Evolutionary conservation across 2,797 vertebrate species (phyloP), one percentile per base, ranked within the genome.

Genomic region (Channallabes apus): DNA sequence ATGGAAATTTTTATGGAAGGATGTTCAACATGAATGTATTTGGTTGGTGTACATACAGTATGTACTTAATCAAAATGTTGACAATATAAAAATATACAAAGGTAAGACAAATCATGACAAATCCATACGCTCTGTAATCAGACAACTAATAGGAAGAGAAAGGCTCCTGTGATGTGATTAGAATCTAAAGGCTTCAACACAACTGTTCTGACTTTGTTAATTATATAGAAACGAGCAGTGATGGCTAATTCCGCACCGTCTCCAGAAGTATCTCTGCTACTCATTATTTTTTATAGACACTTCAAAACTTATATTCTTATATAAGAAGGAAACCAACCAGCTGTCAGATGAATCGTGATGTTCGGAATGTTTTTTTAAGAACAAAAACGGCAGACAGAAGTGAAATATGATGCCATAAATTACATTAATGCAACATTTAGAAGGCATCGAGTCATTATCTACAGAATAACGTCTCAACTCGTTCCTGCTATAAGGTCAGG

Each of bases 281-380:
- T 71, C 69, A 46, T 71, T 71, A 71, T 71, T 46, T 51, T 71
- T 41, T 38, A 41, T 71, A 24, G 38, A 24, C 11, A 14, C 9
- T 46, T 73, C 24, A 51, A 73, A 73, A 73, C 41, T 51, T 51
- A 51, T n/a, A 73, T 73, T 51, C 41, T 46, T 73, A 73, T 24
- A 51, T 51, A 73, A n/a, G 24, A 51, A 51, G 5, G 9, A 51
- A 75, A 75, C 38, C n/a, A 75, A 29, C 46, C n/a, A 75, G 46
- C n/a, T 75, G 46, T 54, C 46, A 27, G 72, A 27, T 29, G 46
- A 75, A 54, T 27, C 38, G 15, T 46, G 69, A 72, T 27, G 72
- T 54, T 54, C 3, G 51, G 72, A 51, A 54, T 8, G 46, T 54
- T 75, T 75, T 51, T 51, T 75, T 29, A 73, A 54, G 72, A 46